Base-by-base conservation (phyloP, 2,113 vertebrate species). In the Epinephelus fuscoguttatus region DNA sequence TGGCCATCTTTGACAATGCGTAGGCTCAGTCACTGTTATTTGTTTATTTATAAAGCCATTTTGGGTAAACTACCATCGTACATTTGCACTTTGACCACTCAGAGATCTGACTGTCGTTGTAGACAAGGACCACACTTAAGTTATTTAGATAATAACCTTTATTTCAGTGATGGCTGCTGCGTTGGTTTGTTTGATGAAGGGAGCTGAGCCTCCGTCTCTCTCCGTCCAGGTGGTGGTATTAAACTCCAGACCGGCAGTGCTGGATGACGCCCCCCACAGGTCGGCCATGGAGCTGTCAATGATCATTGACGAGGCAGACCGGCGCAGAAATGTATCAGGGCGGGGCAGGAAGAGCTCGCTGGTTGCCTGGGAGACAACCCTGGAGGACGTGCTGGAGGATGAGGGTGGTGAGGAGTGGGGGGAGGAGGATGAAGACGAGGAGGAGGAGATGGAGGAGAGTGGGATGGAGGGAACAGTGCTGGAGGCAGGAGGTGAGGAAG, bases 311-410 rank as follows among this genome's bases (percentile, higher is more conserved):
- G 68, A 88, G 42, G 88, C 90, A 0, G 87, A 90, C 9, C 67
- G 2, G 7, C 88, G 81, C 21, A 55, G 85, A 1, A 84, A 91
- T 0, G 18, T 49, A 49, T 19, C 27, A 0, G 78, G 82, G 21
- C 60, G 81, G 0, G 72, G 84, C 37, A 83, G 90, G 30, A 92
- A 76, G 84, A 91, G 83, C 68, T 94, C 93, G 0, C 13, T 90
- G 75, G 42, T 92, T 0, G 84, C 89, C 70, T 94, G 90, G 93
- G 91, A 94, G 25, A 92, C 85, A 0, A 91, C 18, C 1, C 78
- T 93, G 78, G 93, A 94, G 75, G 93, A 94, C 0, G 86, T 94
- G 30, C 15, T 71, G 67, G 93, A 94, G 79, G 86, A 82, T 0
- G 82, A 77, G 11, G 53, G 74, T 0, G 84, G n/a, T 0, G 88